Percentiles rank a stretch among this genome's conserved stretches.
Conservation (phyloP, 2,797 vertebrate genomes). For the Phrynocephalus forsythii region DNA sequence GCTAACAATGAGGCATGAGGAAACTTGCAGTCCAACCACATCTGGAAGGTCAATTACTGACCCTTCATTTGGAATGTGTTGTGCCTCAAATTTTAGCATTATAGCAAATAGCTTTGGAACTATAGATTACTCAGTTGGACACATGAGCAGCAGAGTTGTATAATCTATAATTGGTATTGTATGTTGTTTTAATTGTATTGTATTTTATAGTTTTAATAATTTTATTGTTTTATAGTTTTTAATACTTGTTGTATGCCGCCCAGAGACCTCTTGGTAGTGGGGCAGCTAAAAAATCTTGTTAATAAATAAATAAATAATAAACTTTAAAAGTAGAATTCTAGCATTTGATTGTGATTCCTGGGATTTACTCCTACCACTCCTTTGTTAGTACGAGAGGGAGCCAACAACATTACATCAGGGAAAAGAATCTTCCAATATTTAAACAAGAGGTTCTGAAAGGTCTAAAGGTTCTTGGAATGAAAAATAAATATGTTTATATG, state of each 20-base stretch:
- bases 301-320: too few relatives aligned
- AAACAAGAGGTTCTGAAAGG: constrained; percentile 33
- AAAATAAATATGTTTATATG: not conserved
- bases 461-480: not conserved
- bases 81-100: not conserved
- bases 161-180: too few relatives aligned
- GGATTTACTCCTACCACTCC: constrained; percentile 24
- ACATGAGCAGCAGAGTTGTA: too few relatives aligned
- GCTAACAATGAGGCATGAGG: too few relatives aligned
- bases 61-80: not conserved
- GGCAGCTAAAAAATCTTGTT: too few relatives aligned
- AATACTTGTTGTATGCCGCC: too few relatives aligned
- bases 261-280: too few relatives aligned
- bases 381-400: not conserved
- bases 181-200: too few relatives aligned
- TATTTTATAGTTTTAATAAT: too few relatives aligned
- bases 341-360: not conserved
- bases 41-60: not conserved
- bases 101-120: too few relatives aligned
- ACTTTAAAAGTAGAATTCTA: constrained; percentile 4
- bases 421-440: constrained; percentile 36
- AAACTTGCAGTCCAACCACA: not conserved
- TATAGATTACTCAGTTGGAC: too few relatives aligned
- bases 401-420: constrained; percentile 3
- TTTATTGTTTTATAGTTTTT: too few relatives aligned